Base-by-base conservation (phyloP, 23 tunicate genomes). In the Ciona savignyi region DNA sequence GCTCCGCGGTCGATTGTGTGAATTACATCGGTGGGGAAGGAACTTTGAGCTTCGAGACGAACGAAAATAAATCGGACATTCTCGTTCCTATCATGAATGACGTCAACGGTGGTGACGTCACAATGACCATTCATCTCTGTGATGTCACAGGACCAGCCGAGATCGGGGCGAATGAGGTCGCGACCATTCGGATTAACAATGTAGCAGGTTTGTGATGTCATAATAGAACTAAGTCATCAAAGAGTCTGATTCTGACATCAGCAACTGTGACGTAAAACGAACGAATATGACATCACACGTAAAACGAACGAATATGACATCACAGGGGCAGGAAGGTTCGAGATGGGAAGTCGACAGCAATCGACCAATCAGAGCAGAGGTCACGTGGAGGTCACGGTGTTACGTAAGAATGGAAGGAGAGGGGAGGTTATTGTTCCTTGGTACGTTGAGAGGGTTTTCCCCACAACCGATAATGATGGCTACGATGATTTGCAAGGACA, bases 11-110 rank as follows among this genome's bases (percentile, higher is more conserved):
- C 19, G 97, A 91, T 66, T 81, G 84, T 35, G 32, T 66, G 26
- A 74, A 91, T 31, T 91, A 70, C 79, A 91, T 91, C 73, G 97
- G 97, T 35, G 97, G 75, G n/a, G 83, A 80, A 19, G 96, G 96
- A 32, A 51, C 34, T 23, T 26, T 76, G 29, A 70, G 67, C 20
- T 74, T 91, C 49, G 83, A 85, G 3, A 32, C 83, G 0, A 86
- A 86, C 11, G 97, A 91, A 60, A 78, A 66, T 23, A 60, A 80
- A 51, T 84, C 77, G 60, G 86, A 91, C 35, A 80, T 91, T 56
- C 80, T 91, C 21, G 77, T 91, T 32, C 97, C 97, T 6, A 72
- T 91, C 67, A 83, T 91, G 78, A 91, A 91, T 56, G 97, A 91
- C 72, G 35, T 82, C 26, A 67, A 77, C 30, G 97, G 97, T 0